Base-by-base conservation (phyloP, 1,140 invertebrate genomes). In the Eriosoma lanigerum region DNA sequence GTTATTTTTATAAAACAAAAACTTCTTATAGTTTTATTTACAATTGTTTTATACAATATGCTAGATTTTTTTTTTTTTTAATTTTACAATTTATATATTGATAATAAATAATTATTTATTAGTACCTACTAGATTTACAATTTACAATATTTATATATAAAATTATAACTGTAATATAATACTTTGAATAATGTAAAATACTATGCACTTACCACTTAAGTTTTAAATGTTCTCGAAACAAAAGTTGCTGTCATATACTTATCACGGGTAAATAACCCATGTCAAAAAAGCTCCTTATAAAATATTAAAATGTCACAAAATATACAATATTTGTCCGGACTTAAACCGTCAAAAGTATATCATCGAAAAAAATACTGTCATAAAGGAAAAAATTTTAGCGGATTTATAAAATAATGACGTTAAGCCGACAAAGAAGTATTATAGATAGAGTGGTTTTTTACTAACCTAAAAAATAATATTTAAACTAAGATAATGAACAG, bases 381-480 rank as follows among this genome's bases (percentile, higher is more conserved):
- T 2, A 48, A 17, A 5, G 13, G 24, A 68, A 15, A 38, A 6
- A 26, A 48, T 15, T 68, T 48, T 68, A 68, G 66, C 21, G 21
- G 21, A 68, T 68, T 46, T 68, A 46, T 13, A 68, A 68, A 68
- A 68, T 48, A 68, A 48, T 68, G 66, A 48, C 66, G 21, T 68
- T 68, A 68, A 48, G 38, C 24, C 21, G 44, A 68, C 44, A 68
- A 48, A 68, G 21, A 68, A 68, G 38, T 68, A 68, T 68, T 68
- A 8, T n/a, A 48, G 24, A 38, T 9, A 3, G 38, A 68, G 66
- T 68, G 1, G 48, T 21, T 24, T 68, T 66, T 68, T 46, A 48
- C 21, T 68, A 24, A 48, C 48, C 46, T 48, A 8, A 17, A 3
- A 48, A 48, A 68, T 17, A 68, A 48, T 12, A 48, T 68, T 38